Evolutionary conservation across 92 coral and sea anemone species (phyloP).

Genomic region (Heliopora coerulea): DNA sequence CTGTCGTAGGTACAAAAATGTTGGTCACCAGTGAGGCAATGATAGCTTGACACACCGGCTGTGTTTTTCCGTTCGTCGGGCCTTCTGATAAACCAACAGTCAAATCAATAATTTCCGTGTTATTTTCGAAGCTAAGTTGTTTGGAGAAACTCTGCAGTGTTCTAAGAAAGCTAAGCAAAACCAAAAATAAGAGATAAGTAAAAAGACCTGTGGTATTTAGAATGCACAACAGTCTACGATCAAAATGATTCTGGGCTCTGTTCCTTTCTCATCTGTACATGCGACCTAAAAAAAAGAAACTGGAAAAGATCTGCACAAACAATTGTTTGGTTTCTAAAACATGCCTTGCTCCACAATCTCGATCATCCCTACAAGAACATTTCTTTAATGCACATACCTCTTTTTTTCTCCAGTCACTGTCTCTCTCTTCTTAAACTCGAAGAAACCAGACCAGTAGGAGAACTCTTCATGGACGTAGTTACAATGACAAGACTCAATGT

Average conservation of each 20-base stretch:
- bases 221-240: too few species aligned
- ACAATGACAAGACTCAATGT: constrained; percentile 67
- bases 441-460: constrained; percentile 77
- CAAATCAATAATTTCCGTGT: constrained; percentile 66
- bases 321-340: too few species aligned
- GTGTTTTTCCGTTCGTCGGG: constrained; percentile 43
- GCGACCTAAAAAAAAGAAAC: too few species aligned
- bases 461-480: constrained; percentile 73
- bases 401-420: background rate
- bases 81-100: constrained; percentile 63
- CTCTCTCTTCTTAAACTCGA: constrained; percentile 54
- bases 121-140: constrained; percentile 51
- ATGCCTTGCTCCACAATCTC: too few species aligned
- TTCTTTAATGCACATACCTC: background rate
- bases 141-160: constrained; percentile 50
- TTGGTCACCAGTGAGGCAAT: constrained; percentile 62
- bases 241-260: too few species aligned
- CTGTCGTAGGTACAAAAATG: constrained; percentile 49
- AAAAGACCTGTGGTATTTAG: too few species aligned
- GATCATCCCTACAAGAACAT: too few species aligned
- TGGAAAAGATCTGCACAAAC: too few species aligned
- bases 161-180: constrained; percentile 24
- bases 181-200: background rate
- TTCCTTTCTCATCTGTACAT: too few species aligned
- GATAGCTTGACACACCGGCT: constrained; percentile 78